Percentiles rank a stretch among this genome's conserved stretches.
These are phyloP conservation scores for Ramphastos sulfuratus DNA, from an alignment of 2,113 vertebrate genomes.

Conservation along the genomic window DNA sequence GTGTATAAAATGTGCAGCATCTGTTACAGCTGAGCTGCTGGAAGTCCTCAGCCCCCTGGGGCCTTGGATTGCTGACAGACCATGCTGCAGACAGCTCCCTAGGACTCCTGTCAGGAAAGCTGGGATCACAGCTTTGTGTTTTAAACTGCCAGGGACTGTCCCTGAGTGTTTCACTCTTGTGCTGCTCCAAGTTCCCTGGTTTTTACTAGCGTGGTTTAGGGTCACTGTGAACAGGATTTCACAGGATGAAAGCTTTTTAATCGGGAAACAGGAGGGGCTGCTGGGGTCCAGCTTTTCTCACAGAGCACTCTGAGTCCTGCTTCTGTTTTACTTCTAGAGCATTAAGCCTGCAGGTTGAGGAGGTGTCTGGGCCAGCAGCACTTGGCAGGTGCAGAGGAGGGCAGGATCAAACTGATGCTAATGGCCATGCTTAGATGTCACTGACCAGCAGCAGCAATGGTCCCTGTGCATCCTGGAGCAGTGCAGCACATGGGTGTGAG, in stretches of 20 bases:
- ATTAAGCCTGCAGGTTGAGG: background rate
- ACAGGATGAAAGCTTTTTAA: background rate
- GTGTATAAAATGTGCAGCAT: rapidly evolving
- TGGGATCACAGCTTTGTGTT: rapidly evolving
- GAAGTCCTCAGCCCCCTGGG: rapidly evolving
- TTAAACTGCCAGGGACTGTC: background rate
- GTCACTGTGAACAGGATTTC: conserved; percentile 1
- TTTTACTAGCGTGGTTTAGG: background rate
- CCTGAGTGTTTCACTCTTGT: background rate
- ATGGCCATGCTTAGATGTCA: background rate
- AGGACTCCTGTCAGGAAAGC: rapidly evolving
- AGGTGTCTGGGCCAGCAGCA: background rate
- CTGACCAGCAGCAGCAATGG: background rate
- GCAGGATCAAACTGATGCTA: background rate
- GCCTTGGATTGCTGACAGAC: background rate
- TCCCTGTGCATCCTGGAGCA: background rate
- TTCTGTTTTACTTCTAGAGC: background rate
- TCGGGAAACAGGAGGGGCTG: background rate
- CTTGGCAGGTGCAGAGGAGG: background rate
- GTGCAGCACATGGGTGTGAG: background rate
- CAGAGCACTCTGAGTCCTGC: background rate
- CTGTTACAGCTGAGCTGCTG: rapidly evolving
- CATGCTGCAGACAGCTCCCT: background rate
- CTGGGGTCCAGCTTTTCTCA: background rate
- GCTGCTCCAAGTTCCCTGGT: background rate